Conservation (phyloP, 2,797 vertebrate genomes). For the Eidolon dupreanum region DNA sequence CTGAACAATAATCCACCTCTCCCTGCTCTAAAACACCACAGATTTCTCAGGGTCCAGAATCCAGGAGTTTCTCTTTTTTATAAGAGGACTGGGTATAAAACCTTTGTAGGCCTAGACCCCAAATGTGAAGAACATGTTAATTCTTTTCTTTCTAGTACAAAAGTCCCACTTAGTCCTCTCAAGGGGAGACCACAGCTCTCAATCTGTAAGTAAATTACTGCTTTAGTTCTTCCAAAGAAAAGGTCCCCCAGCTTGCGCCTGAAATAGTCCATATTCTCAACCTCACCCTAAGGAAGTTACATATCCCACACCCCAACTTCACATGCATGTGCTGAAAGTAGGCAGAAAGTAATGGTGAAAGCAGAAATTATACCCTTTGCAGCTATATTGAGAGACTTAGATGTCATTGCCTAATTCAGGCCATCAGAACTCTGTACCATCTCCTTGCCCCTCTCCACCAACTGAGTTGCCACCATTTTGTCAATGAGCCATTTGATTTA, state of each 20-base stretch:
- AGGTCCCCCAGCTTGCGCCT: neutral
- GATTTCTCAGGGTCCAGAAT: neutral
- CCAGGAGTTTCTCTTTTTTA: neutral
- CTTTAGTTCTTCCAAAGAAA: neutral
- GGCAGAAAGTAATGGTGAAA: slow-evolving; percentile 23
- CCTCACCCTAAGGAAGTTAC: neutral
- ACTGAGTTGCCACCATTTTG: neutral
- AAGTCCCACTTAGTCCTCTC: neutral
- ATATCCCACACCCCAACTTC: neutral
- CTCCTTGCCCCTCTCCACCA: neutral
- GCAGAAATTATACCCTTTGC: slow-evolving; percentile 1
- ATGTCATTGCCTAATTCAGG: neutral
- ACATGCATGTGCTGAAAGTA: neutral
- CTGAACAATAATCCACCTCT: neutral
- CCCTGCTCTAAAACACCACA: neutral
- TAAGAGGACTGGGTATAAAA: neutral
- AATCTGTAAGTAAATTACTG: neutral
- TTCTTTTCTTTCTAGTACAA: neutral
- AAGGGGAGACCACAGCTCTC: neutral
- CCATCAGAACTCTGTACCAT: neutral
- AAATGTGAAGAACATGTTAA: neutral
- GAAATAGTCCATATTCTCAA: neutral
- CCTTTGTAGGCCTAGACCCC: neutral
- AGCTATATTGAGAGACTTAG: neutral
- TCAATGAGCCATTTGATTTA: neutral